Evolutionary conservation across 2,888 invertebrate genomes (phyloP), one percentile per base, ranked within the genome.

Genomic region (Lamellibrachia columna): DNA sequence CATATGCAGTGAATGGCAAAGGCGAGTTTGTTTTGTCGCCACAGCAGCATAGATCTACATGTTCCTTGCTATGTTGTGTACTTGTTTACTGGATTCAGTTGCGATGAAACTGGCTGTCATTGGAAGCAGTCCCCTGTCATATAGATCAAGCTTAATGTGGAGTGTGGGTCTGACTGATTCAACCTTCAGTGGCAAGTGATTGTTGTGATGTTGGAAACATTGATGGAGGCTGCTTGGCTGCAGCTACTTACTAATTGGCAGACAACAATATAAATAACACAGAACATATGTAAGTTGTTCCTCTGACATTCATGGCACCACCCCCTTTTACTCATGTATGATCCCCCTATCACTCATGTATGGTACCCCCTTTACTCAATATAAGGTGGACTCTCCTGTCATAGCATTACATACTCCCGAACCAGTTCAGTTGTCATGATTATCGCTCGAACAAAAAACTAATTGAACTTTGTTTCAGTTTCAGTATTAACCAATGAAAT

Each of bases 141-240:
- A 75, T 75, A 75, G 75, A 75, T 75, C 75, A 75, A 11, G 15
- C 75, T 75, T 75, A 75, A 75, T 75, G 75, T 75, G 75, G 75
- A 75, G 75, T 75, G 75, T 0, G 3, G 75, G 75, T 6, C 75
- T 11, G 75, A 6, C 15, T 6, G 22, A 22, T 15, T 6, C 75
- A 22, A 15, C 22, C 75, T 75, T 75, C 75, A 75, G 75, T 75
- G 75, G 75, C 22, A 40, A 75, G 75, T 75, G 22, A 11, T 6
- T 75, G 6, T 22, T 75, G 55, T 75, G 75, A 75, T 6, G 6
- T 9, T 55, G 55, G 15, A 75, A n/a, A 75, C 75, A 75, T 11
- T 75, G 6, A 22, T 75, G 75, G 75, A 75, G 75, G 22, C 75
- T 22, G 75, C 1, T 22, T 15, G 60, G 22, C 75, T 75, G 75